Evolutionary conservation across 1,140 invertebrate species (phyloP), one percentile per base, ranked within the genome.

Genomic region (Halesus radiatus): DNA sequence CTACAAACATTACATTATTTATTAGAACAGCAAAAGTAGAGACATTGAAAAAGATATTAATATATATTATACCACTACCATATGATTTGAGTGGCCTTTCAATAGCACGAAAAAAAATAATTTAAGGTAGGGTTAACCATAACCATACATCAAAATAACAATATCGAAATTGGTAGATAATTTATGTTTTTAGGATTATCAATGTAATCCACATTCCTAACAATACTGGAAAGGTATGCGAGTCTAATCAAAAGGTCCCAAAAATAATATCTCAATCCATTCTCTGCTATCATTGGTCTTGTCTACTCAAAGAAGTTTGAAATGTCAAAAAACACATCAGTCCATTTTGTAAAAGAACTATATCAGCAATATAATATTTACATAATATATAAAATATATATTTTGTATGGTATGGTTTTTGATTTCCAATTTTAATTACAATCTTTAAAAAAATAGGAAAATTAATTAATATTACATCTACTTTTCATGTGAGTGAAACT

Each of bases 361-460:
- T 23, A 18, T 60, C 20, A 13, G 56, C 16, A 60, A 60, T 60
- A 56, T 22, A 20, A 45, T 56, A 60, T 60, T 20, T 60, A 60
- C n/a, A 60, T 45, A 1, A 45, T 45, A 29, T 29, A 29, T 45
- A 10, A 60, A 20, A 60, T 60, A 23, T 60, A 23, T 60, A 23
- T 60, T 60, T 18, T 23, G n/a, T 60, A 18, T 56, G n/a, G 18
- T 60, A 23, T 60, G 56, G 23, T 20, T 60, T 60, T 20, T 60
- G 56, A 60, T 23, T 60, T 60, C 56, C 56, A 60, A 23, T 15
- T 45, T 66, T 66, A 66, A 66, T 66, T 15, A 66, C 62, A 32
- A 22, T 72, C 20, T 72, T 72, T 72, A 72, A 13, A 53, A 72
- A 53, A 72, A 72, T 72, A 72, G 45, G 45, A 72, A 53, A 66